Evolutionary conservation across 1,140 invertebrate genomes (phyloP), one percentile per base, ranked within the genome.

Genomic region (Wiebesia pumilae): DNA sequence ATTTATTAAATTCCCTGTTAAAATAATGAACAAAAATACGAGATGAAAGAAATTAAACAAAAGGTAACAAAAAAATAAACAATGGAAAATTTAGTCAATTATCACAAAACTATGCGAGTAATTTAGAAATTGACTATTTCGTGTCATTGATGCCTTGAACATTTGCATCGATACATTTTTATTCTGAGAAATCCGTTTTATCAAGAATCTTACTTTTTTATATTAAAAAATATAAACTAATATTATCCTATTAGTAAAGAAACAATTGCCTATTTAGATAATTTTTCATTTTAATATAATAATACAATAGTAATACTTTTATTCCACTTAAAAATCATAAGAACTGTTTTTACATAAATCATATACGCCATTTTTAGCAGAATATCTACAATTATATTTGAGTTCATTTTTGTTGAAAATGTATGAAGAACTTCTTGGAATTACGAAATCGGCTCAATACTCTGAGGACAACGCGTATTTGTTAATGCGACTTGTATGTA

Each of bases 401-500:
- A 73, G 58, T 83, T 14, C 38, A 87, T 83, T 83, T 82, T 87
- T 79, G 38, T 30, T 65, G 40, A 83, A 33, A 81, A 24, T 43
- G 77, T 1, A 75, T n/a, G 62, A 81, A 35, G 19, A 79, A 80
- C 71, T 12, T 81, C 65, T 81, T 80, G 40, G 33, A 51, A 83
- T 80, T 71, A 79, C 40, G 71, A 83, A 78, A 78, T 86, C 85
- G n/a, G 78, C 73, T 54, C 40, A 40, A 83, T 71, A 71, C 80
- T 80, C 75, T 67, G 73, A 87, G 82, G 78, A n/a, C 77, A 87
- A 80, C 40, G 65, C 77, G 51, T 81, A 84, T 87, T 81, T 87
- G 82, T 87, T 87, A 84, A 84, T 83, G 85, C 75, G 79, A 83
- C 79, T 79, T 83, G 81, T 87, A 87, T 84, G 86, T 87, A 87